Evolutionary conservation across 2,113 vertebrate genomes (phyloP), one percentile per base, ranked within the genome.

Genomic region (Rhagologus leucostigma): DNA sequence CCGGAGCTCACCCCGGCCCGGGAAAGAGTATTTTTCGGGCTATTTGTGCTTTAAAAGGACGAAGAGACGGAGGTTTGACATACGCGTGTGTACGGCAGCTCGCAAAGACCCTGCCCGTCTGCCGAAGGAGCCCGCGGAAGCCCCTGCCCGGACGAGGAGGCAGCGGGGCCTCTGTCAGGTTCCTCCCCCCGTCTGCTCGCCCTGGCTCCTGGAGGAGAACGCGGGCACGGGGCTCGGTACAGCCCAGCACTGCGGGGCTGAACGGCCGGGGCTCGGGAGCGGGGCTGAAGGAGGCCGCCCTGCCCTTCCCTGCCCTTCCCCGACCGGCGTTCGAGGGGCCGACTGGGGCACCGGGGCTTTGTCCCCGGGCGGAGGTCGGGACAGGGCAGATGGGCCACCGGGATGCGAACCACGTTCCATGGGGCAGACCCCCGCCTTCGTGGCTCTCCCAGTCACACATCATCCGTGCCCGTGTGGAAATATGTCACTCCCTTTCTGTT

Each of bases 51-150:
- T 81, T 44, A 16, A 69, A 81, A 44, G 46, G 21, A 33, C 7
- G 5, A 26, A 60, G 19, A 42, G 27, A n/a, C 3, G 11, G 53
- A 16, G n/a, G 16, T 81, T 30, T 52, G 53, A 9, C 26, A 21
- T 0, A 7, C 9, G 42, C 3, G 11, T 16, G 52, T 3, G 29
- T 29, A 3, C 11, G 3, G 63, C 37, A 46, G 33, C 47, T n/a
- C 6, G 6, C 41, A 11, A 17, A 27, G 52, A 29, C 55, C n/a
- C 18, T 56, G 68, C n/a, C 57, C 24, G 9, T 4, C 7, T 13
- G 57, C 50, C 33, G 4, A 7, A 41, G 59, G 32, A 26, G 35
- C 23, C 8, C 33, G 21, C 18, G 29, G 68, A 26, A 67, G 15
- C 5, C 59, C 13, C 41, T 8, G 63, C 29, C 41, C 13, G 68